phyloP scores from a whole-genome alignment of 2,888 invertebrate genomes.

The Philereme transversata region DNA sequence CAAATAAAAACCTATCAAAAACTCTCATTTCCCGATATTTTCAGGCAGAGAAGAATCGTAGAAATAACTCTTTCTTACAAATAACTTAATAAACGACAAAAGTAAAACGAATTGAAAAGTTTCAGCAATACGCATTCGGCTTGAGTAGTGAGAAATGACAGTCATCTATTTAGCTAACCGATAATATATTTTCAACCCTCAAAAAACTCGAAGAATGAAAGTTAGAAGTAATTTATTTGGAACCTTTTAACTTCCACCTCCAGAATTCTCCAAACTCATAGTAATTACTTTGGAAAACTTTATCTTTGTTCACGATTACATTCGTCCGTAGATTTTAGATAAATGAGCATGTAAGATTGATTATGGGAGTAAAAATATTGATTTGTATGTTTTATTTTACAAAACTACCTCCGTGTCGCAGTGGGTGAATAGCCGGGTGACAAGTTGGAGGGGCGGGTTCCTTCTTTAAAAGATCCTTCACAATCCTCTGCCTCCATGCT shows the following conservation, averaged over 20 bases:
- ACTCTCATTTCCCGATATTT: not conserved
- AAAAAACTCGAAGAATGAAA: conserved; percentile 30
- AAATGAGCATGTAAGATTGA: not conserved
- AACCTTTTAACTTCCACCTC: conserved; percentile 18
- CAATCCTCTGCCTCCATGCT: no score
- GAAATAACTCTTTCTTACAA: conserved; percentile 19
- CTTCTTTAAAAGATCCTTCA: no score
- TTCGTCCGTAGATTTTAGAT: not conserved
- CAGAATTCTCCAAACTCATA: conserved; percentile 27
- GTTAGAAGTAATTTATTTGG: conserved; percentile 36
- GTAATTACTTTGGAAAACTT: conserved; percentile 31
- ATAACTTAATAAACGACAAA: conserved; percentile 24
- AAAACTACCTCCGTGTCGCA: no score
- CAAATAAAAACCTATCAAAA: not conserved
- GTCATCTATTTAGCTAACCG: conserved; percentile 36
- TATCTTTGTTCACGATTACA: conserved; percentile 18
- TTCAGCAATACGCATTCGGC: conserved; percentile 23
- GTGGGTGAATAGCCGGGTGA: no score
- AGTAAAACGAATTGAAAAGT: conserved; percentile 32
- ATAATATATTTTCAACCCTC: conserved; percentile 35
- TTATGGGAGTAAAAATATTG: no score
- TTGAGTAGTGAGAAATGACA: conserved; percentile 32
- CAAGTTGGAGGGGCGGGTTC: no score
- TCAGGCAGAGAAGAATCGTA: conserved; percentile 11
- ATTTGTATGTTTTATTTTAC: no score